phyloP scores from a whole-genome alignment of 2,113 vertebrate species.

The Megaceryle torquata region DNA sequence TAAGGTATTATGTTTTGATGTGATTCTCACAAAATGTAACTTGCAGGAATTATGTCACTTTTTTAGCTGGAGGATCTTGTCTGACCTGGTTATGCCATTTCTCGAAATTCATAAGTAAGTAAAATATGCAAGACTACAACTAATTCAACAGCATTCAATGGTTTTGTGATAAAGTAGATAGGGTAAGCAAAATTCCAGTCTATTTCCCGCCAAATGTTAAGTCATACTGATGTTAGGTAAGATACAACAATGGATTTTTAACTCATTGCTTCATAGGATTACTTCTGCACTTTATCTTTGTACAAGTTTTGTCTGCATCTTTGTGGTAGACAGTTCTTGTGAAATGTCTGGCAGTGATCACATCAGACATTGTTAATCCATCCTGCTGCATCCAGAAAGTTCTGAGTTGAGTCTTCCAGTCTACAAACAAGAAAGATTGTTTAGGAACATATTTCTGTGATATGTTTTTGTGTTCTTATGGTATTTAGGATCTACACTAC shows the following conservation, averaged over 20 bases:
- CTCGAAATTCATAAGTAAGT: background rate
- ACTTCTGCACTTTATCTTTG: background rate
- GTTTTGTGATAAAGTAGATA: background rate
- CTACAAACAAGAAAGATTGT: background rate
- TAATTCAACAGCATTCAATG: background rate
- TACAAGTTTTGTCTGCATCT: background rate
- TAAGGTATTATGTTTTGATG: background rate
- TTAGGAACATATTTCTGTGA: background rate
- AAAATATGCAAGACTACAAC: background rate
- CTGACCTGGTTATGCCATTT: slow-evolving; percentile 2
- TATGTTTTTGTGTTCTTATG: background rate
- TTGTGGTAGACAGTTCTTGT: background rate
- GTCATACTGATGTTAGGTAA: background rate
- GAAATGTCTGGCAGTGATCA: accelerated
- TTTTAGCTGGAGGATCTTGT: background rate
- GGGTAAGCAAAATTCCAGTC: background rate
- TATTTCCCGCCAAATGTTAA: slow-evolving; percentile 20
- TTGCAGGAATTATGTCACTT: background rate
- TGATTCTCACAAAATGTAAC: background rate
- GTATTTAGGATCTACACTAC: background rate
- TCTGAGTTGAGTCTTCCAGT: background rate
- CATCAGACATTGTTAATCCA: background rate
- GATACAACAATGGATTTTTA: background rate
- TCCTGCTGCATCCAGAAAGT: background rate
- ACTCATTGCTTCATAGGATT: background rate